Evolutionary conservation across 2,797 vertebrate genomes (phyloP).

Genomic region (Notoglanidium macrostoma): DNA sequence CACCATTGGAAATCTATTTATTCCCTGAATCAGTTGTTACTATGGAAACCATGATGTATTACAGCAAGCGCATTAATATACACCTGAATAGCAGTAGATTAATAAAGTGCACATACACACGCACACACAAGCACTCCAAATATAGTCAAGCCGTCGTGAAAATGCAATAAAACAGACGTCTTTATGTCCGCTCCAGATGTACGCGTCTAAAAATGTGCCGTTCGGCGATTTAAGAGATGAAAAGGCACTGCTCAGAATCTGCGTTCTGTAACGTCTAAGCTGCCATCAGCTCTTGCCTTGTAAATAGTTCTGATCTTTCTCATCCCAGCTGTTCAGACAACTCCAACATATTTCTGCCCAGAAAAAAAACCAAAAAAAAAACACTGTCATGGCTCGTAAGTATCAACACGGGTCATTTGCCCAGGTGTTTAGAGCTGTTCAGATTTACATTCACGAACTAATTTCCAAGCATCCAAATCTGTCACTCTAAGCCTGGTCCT

Average conservation of each 20-base stretch:
- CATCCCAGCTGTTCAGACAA: not conserved
- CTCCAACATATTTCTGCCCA: not conserved
- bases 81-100: not conserved
- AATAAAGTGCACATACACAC: not conserved
- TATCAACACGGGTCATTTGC: not conserved
- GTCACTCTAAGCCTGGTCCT: slow-evolving; percentile 21
- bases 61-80: not conserved
- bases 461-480: not conserved
- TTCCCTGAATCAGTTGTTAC: not conserved
- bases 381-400: not conserved
- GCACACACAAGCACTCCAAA: not conserved
- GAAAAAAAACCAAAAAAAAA: not conserved
- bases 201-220: not conserved
- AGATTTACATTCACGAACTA: not conserved
- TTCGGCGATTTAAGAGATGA: not conserved
- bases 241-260: not conserved
- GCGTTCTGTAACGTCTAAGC: not conserved
- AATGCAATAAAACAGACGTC: not conserved
- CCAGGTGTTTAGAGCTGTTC: not conserved
- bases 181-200: not conserved
- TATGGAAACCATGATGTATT: not conserved
- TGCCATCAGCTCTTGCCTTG: not conserved
- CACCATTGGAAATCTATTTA: not conserved
- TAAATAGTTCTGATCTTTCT: slow-evolving; percentile 12
- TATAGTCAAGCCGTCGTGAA: not conserved